These are phyloP conservation scores for Spisula solida DNA, from an alignment of 2,888 invertebrate genomes.

Conservation along the genomic window DNA sequence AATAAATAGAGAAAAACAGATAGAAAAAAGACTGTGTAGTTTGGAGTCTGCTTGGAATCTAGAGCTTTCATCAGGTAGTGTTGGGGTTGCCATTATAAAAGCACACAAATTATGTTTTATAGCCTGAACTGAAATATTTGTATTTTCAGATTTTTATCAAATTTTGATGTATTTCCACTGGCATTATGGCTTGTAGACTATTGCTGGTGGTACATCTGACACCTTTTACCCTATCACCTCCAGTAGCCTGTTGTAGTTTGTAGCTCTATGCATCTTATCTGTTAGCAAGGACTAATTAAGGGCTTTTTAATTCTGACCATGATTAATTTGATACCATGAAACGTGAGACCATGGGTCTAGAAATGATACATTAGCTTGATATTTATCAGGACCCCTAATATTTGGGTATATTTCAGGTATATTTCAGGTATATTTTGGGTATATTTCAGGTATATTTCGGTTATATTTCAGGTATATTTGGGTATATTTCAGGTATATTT, in stretches of 20 bases:
- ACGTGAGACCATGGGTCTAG: slow-evolving; percentile 3
- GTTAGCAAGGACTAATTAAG: slow-evolving; percentile 57
- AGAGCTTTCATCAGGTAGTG: too few relatives aligned
- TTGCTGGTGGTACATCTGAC: too few relatives aligned
- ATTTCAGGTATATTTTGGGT: too few relatives aligned
- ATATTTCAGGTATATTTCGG: too few relatives aligned
- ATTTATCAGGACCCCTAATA: background rate
- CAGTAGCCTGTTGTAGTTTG: slow-evolving; percentile 19
- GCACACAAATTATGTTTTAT: too few relatives aligned
- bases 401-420: background rate
- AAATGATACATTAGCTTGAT: slow-evolving; percentile 21
- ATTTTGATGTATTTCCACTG: slow-evolving; percentile 34
- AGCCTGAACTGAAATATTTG: slow-evolving; percentile 25
- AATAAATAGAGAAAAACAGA: too few relatives aligned
- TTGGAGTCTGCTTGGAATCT: too few relatives aligned
- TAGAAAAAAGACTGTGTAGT: too few relatives aligned
- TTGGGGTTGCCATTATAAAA: too few relatives aligned
- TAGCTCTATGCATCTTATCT: slow-evolving; percentile 23
- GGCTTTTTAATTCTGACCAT: slow-evolving; percentile 39
- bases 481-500: too few relatives aligned
- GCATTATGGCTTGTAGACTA: slow-evolving; percentile 3
- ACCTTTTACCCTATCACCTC: too few relatives aligned
- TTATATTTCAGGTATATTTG: too few relatives aligned
- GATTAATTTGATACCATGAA: slow-evolving; percentile 52
- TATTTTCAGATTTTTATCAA: slow-evolving; percentile 41